Conservation (phyloP, 2,888 invertebrate species). For the Limenitis camilla region DNA sequence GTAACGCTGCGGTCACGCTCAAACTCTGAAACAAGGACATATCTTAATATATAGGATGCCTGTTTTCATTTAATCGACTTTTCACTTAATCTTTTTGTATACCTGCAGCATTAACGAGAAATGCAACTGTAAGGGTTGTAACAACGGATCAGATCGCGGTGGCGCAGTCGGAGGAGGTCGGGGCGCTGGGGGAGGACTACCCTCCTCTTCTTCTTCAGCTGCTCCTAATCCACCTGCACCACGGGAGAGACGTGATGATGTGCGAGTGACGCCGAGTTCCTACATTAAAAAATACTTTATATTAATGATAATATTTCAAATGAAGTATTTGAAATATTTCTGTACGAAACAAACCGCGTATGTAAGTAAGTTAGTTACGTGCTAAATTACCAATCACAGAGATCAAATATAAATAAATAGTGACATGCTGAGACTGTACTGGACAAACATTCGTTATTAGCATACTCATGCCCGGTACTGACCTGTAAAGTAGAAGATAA, state of each 20-base stretch:
- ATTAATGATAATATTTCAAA: too few relatives aligned
- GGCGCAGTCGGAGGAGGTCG: constrained; percentile 32
- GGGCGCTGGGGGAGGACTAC: constrained; percentile 28
- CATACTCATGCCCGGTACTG: not conserved
- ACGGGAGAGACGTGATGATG: constrained; percentile 83
- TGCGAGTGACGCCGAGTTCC: constrained; percentile 88
- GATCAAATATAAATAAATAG: too few relatives aligned
- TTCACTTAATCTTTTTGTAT: not conserved
- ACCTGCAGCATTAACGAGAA: constrained; percentile 87
- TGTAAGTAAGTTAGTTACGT: too few relatives aligned
- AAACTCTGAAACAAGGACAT: constrained; percentile 77
- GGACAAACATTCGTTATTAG: too few relatives aligned
- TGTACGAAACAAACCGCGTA: too few relatives aligned
- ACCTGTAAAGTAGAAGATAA: constrained; percentile 93
- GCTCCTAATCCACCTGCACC: constrained; percentile 60
- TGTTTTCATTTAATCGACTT: not conserved
- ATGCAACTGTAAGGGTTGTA: constrained; percentile 90
- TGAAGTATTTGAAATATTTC: too few relatives aligned
- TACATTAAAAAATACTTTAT: constrained; percentile 34
- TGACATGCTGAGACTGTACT: too few relatives aligned
- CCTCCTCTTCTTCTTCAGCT: constrained; percentile 25
- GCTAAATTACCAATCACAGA: too few relatives aligned
- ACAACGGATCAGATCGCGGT: constrained; percentile 66
- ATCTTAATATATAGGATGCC: not conserved
- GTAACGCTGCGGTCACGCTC: constrained; percentile 92